A percentile compares a stretch with the other conserved stretches of the same genome.
phyloP scores from a whole-genome alignment of 2,797 vertebrate species.

The Masticophis lateralis region DNA sequence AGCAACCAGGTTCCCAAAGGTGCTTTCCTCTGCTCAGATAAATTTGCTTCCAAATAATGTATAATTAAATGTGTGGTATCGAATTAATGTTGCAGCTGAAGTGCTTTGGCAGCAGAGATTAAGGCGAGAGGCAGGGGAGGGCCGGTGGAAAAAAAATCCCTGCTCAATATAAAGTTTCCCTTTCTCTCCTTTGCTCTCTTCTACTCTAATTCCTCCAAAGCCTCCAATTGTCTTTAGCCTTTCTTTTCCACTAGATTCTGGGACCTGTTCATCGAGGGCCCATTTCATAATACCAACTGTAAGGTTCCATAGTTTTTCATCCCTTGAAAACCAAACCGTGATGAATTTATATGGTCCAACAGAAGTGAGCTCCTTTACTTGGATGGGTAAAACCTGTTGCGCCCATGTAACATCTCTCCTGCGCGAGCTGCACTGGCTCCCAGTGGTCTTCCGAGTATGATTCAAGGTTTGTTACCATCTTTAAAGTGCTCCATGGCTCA shows the following conservation, averaged over 20 bases:
- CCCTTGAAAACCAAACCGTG: background rate
- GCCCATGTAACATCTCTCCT: too few species aligned
- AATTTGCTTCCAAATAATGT: conserved; percentile 73
- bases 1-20: conserved; percentile 57
- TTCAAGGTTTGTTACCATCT: too few species aligned
- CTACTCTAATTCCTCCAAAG: conserved; percentile 40
- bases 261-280: accelerated
- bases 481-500: too few species aligned
- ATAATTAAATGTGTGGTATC: conserved; percentile 75
- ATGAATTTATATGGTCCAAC: background rate
- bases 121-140: background rate
- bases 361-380: background rate
- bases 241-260: background rate
- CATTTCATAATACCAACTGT: background rate
- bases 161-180: conserved; percentile 47
- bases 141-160: conserved; percentile 59
- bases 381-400: too few species aligned
- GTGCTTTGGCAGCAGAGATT: conserved; percentile 67
- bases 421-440: too few species aligned
- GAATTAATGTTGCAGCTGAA: conserved; percentile 73
- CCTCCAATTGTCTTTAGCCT: background rate
- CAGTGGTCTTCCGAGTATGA: too few species aligned
- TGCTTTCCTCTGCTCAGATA: conserved; percentile 68
- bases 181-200: conserved; percentile 30
- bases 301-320: accelerated